Evolutionary conservation across 1,140 invertebrate genomes (phyloP).

Genomic region (Drosophila kanapiae): DNA sequence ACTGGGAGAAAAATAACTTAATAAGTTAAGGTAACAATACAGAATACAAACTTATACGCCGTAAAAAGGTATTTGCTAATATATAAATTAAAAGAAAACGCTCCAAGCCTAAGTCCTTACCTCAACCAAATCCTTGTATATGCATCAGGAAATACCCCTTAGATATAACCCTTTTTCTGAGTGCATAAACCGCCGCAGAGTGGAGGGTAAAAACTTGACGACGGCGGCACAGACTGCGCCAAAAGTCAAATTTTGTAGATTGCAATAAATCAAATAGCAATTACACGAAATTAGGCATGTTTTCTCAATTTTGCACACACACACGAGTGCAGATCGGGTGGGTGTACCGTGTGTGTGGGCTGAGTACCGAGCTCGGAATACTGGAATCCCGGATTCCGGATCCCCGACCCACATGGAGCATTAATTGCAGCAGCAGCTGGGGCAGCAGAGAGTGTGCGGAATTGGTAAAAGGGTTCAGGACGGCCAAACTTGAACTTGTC

Average conservation of each 20-base stretch:
- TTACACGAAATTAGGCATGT: constrained; percentile 85
- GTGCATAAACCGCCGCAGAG: background rate
- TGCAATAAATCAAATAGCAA: constrained; percentile 85
- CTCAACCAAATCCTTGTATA: background rate
- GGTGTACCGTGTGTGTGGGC: constrained; percentile 5
- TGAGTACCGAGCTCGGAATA: background rate
- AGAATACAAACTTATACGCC: background rate
- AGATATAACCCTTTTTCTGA: background rate
- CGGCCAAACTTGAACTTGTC: constrained; percentile 79
- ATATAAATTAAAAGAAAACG: background rate
- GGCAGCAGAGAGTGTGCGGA: constrained; percentile 54
- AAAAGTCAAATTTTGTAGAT: constrained; percentile 85
- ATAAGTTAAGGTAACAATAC: background rate
- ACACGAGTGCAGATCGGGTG: constrained; percentile 3
- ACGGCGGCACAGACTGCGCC: constrained; percentile 69
- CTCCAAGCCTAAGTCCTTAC: background rate
- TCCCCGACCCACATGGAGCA: constrained; percentile 56
- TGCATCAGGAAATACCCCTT: fast-evolving
- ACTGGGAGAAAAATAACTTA: background rate
- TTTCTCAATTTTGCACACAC: constrained; percentile 80
- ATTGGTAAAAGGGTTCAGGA: constrained; percentile 78
- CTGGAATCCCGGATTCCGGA: constrained; percentile 11
- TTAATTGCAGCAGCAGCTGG: constrained; percentile 79
- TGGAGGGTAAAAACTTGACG: constrained; percentile 46
- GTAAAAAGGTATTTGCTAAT: too few relatives aligned